Evolutionary conservation across 1,140 invertebrate genomes (phyloP), one percentile per base, ranked within the genome.

Genomic region (Drosophila eugracilis): DNA sequence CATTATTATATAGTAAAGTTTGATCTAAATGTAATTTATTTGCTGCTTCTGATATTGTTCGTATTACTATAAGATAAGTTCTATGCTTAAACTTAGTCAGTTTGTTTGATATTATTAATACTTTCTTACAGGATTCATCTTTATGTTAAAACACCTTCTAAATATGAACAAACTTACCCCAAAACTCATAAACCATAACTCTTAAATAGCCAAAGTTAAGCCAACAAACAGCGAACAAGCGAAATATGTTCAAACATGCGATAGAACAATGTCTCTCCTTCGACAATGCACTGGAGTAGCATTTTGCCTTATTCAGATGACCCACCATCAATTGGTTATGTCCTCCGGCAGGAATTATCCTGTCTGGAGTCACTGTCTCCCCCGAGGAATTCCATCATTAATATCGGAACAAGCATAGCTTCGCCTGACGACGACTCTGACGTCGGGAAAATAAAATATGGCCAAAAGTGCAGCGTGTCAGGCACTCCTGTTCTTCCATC

Each of bases 391-490:
- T 41, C 42, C 57, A 74, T 62, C 78, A 80, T 78, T 77, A 81
- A 83, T 83, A 81, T 60, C 52, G 57, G 39, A 62, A 39, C 54
- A 39, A 57, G 36, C 59, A 49, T 42, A 7, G 44, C 60, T 48
- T n/a, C n/a, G n/a, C n/a, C n/a, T n/a, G n/a, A 26, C 42, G 41
- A 26, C 59, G 24, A 48, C 62, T 39, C 42, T 65, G 63, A 52
- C 54, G 39, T 57, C 19, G 52, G 55, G 21, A 52, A 74, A 74
- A 81, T 81, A 81, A 81, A 81, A 83, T 81, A 83, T 81, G 60
- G 69, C 66, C 74, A 62, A 54, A 59, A 83, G 79, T 74, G 79
- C 74, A 74, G 52, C 62, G 49, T 83, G 78, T 77, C 78, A 81
- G 66, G 49, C 59, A 45, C 22, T 55, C 37, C 24, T 9, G n/a